Evolutionary conservation across 2,888 invertebrate genomes (phyloP), one percentile per base, ranked within the genome.

Genomic region (Zelleria hepariella): DNA sequence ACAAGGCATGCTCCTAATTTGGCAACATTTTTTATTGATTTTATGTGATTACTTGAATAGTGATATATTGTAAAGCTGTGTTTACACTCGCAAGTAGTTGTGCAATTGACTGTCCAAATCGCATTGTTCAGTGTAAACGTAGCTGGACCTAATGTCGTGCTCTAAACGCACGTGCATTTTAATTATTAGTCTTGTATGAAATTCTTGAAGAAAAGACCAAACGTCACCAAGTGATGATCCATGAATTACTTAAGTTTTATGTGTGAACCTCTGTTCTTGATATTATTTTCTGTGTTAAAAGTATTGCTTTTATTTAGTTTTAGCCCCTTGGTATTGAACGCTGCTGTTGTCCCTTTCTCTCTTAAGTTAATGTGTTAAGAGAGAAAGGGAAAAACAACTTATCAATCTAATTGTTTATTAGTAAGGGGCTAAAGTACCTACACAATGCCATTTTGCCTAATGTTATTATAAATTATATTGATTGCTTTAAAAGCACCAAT

Each of bases 391-490:
- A 10, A 42, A 10, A 42, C 32, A 32, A 10, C 7, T 53, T 21
- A 5, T 15, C 32, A 42, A 42, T 42, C 10, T 15, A 42, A 42
- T 42, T 42, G 32, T 42, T 42, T 4, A 42, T 42, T 42, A 42
- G 15, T 2, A 42, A 42, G 32, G 32, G 32, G 15, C 32, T 15
- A n/a, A n/a, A n/a, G n/a, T n/a, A n/a, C n/a, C 80, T 84, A 86
- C 86, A 86, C 86, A 86, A 82, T 87, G 88, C 88, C 88, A 87
- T 88, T 87, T 87, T 88, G 88, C 88, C 86, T 87, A 88, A 86
- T 87, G 84, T 88, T 87, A 87, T 86, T 85, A 86, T 86, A 86
- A 86, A 86, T 88, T 87, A 86, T 86, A 82, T 81, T 80, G 82
- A 87, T 83, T 87, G 87, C 88, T 88, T 88, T 80, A 87, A 88